These are phyloP conservation scores for Apteryx mantelli DNA, from an alignment of 2,113 vertebrate genomes.

Conservation along the genomic window DNA sequence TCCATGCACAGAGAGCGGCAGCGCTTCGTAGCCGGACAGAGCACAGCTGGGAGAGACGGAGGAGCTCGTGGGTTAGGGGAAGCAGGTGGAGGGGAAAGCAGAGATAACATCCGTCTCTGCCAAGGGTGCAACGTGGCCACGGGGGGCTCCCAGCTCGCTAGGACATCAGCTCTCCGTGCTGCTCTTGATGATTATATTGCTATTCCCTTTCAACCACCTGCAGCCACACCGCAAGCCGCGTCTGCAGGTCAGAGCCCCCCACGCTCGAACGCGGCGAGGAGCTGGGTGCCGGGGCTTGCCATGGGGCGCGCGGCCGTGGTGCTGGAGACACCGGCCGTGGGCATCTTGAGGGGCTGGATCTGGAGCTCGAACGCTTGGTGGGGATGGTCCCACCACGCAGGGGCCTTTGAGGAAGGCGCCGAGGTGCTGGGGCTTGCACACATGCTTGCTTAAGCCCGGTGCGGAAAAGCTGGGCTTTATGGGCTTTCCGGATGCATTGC, in stretches of 20 bases:
- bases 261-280: too few relatives aligned
- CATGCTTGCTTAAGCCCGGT: neutral
- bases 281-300: too few relatives aligned
- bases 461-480: neutral
- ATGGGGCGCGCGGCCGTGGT: too few relatives aligned
- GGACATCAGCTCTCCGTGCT: neutral
- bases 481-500: neutral
- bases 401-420: neutral
- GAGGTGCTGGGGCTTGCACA: neutral
- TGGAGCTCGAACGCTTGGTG: too few relatives aligned
- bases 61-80: too few relatives aligned
- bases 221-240: neutral
- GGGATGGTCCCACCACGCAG: too few relatives aligned
- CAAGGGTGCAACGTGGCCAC: neutral
- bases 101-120: neutral
- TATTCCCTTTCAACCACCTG: accelerated
- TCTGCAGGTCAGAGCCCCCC: too few relatives aligned
- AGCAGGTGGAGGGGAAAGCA: neutral
- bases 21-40: accelerated
- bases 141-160: accelerated
- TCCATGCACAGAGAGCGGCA: accelerated
- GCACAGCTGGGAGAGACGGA: neutral
- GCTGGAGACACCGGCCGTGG: too few relatives aligned
- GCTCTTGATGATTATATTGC: neutral
- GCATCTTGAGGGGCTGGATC: too few relatives aligned